Evolutionary conservation across 2,797 vertebrate genomes (phyloP).

Genomic region (Rhodeus uyekii): DNA sequence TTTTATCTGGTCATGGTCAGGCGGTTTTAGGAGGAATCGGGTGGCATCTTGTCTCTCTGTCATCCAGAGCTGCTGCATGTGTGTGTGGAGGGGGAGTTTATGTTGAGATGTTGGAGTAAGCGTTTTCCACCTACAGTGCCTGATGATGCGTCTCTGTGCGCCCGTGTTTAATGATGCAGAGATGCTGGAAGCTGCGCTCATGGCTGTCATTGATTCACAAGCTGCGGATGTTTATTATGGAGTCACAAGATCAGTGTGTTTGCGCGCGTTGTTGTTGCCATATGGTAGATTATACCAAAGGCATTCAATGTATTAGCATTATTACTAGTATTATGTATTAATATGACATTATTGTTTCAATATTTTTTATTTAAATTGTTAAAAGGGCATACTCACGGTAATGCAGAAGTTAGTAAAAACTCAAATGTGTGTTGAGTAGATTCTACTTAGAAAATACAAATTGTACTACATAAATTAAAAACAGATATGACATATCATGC

Average conservation of each 20-base stretch:
- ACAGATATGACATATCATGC: background rate
- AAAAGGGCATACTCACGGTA: background rate
- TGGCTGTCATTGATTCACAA: constrained; percentile 12
- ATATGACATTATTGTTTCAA: background rate
- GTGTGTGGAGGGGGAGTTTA: background rate
- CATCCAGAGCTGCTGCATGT: background rate
- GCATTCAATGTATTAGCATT: background rate
- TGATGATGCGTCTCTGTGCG: constrained; percentile 17
- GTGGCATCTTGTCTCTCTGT: background rate
- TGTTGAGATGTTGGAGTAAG: constrained; percentile 4
- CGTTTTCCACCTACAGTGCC: background rate
- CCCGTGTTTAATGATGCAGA: constrained; percentile 20
- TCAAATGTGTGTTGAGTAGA: background rate
- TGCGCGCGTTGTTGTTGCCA: background rate
- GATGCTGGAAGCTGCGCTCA: constrained; percentile 12
- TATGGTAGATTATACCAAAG: background rate
- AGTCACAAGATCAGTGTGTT: background rate
- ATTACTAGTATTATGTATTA: background rate
- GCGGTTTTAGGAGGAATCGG: background rate
- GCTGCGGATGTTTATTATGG: constrained; percentile 10
- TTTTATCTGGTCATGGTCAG: background rate
- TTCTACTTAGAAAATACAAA: background rate
- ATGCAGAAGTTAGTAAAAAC: background rate
- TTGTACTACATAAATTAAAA: background rate
- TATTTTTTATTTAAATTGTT: background rate